phyloP scores from a whole-genome alignment of 2,797 vertebrate species.

The Macropus fuliginosus region DNA sequence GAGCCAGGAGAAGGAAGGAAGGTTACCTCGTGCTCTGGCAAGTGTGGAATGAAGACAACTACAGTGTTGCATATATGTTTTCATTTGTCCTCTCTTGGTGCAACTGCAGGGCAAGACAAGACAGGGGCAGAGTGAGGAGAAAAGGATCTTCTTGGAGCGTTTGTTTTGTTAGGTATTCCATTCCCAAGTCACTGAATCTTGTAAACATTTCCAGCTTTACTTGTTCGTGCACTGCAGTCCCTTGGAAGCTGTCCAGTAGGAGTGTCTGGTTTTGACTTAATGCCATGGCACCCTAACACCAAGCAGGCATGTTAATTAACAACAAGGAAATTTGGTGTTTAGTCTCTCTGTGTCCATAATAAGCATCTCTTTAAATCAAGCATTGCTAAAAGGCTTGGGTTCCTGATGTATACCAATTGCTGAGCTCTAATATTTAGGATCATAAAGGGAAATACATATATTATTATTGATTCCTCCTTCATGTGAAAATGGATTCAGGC shows the following conservation, averaged over 20 bases:
- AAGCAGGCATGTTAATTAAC: neutral
- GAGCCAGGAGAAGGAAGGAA: slow-evolving; percentile 55
- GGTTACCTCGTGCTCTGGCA: slow-evolving; percentile 51
- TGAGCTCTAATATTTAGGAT: slow-evolving; percentile 58
- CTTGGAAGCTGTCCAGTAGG: neutral
- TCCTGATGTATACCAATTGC: neutral
- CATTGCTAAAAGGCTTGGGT: slow-evolving; percentile 20
- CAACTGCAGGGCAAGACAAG: slow-evolving; percentile 15
- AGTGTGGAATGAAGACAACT: slow-evolving; percentile 41
- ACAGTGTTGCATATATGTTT: neutral
- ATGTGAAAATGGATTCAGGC: neutral
- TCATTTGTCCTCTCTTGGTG: slow-evolving; percentile 19
- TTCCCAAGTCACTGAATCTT: slow-evolving; percentile 37
- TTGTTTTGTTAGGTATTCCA: slow-evolving; percentile 7
- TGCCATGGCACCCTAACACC: neutral
- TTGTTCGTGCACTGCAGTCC: neutral
- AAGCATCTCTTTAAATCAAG: slow-evolving; percentile 59
- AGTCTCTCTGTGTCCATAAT: slow-evolving; percentile 33
- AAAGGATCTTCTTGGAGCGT: slow-evolving; percentile 7
- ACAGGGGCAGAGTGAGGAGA: neutral
- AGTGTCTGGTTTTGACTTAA: slow-evolving; percentile 25
- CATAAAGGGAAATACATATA: slow-evolving; percentile 51
- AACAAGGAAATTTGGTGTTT: slow-evolving; percentile 15
- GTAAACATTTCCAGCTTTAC: slow-evolving; percentile 1
- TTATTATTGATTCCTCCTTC: slow-evolving; percentile 35